Evolutionary conservation across 2,797 vertebrate genomes (phyloP), one percentile per base, ranked within the genome.

Genomic region (Chelon labrosus): DNA sequence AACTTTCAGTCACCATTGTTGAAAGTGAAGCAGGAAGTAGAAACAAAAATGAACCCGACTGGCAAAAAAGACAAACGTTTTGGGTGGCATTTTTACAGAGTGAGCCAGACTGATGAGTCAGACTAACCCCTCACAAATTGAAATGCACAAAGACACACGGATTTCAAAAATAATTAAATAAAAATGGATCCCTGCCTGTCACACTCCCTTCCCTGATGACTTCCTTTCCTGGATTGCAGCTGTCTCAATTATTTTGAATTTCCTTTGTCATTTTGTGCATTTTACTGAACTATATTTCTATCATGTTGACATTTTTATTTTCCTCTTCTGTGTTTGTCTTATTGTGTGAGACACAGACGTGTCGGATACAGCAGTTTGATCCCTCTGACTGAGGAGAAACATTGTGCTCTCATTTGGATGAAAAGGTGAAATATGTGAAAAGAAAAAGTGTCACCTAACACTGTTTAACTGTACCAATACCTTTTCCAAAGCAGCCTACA

Each of bases 211-310:
- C 22, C 53, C 16, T 14, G 2, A 14, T 50, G 37, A 62, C 59
- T 64, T 64, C 3, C 61, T 67, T 64, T 70, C 70, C 50, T 65
- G 38, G 39, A 77, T 62, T 38, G 59, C 2, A 12, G 5, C 13
- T 20, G 20, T 47, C 38, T 57, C 39, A 35, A 10, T 57, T 71
- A 51, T 56, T 50, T 16, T 42, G 47, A 63, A n/a, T 59, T 63
- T 46, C 38, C 63, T 55, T 65, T 31, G 41, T 44, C 51, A 59
- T 46, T 55, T 70, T 1, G 6, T 53, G 39, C 7, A 31, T 75
- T 69, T 63, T 49, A 27, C 39, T 49, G 13, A 9, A 16, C 20
- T 2, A 17, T 22, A 3, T 60, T 60, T 54, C 54, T 20, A 62
- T 38, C 27, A 54, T 44, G 55, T 12, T 58, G 58, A 41, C 54